Conservation (phyloP, 1,140 invertebrate species). For the Ips typographus region DNA sequence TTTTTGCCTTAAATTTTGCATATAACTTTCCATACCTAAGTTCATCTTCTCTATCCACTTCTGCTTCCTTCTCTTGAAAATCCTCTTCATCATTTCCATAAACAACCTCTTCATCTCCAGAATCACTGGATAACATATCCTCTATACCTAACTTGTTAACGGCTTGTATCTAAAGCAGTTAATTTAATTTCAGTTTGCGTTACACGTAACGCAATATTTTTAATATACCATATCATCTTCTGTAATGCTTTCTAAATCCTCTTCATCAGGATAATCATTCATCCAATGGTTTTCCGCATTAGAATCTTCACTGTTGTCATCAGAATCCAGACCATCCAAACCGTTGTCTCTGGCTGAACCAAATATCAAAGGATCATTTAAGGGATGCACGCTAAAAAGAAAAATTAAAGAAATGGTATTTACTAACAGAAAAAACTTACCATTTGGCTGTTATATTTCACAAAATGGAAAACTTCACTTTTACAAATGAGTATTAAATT, state of each 20-base stretch:
- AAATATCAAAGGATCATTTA: constrained; percentile 56
- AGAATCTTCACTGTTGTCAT: constrained; percentile 56
- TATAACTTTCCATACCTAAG: constrained; percentile 57
- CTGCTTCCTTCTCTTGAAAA: constrained; percentile 52
- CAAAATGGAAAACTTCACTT: too few species aligned
- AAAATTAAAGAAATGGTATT: constrained; percentile 16
- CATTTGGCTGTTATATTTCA: neutral
- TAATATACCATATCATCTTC: constrained; percentile 56
- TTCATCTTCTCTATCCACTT: constrained; percentile 55
- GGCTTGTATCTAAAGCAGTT: constrained; percentile 31
- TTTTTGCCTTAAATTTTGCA: constrained; percentile 57
- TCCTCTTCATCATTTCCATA: constrained; percentile 50
- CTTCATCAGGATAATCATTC: constrained; percentile 62
- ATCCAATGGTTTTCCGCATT: constrained; percentile 61
- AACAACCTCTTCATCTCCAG: constrained; percentile 53
- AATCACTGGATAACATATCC: constrained; percentile 57
- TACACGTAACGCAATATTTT: neutral
- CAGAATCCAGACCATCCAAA: constrained; percentile 44
- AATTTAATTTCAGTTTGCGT: neutral
- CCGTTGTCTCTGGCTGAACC: constrained; percentile 53
- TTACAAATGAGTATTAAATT: too few species aligned
- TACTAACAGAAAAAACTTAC: constrained; percentile 2
- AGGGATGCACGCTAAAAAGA: constrained; percentile 43
- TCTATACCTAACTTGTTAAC: constrained; percentile 39
- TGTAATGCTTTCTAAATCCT: constrained; percentile 56